phyloP scores from a whole-genome alignment of 2,888 invertebrate genomes.

The Meiosimyza decipiens region DNA sequence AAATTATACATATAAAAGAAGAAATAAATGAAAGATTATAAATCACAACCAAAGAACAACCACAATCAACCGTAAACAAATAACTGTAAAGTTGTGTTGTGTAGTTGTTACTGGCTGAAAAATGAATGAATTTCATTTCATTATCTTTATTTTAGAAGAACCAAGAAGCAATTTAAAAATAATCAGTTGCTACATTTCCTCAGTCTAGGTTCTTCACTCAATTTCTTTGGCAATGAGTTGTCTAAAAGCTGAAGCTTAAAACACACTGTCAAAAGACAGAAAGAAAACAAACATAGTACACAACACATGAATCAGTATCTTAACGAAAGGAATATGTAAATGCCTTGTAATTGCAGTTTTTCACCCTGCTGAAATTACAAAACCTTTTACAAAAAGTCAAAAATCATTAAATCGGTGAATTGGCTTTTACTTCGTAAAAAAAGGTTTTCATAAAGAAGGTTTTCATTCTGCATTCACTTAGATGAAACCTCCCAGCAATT shows the following conservation, averaged over 20 bases:
- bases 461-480: background rate
- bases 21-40: constrained; percentile 27
- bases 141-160: constrained; percentile 29
- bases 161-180: no score
- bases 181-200: no score
- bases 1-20: constrained; percentile 31
- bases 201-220: constrained; percentile 14
- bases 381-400: background rate
- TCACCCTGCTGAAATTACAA: background rate
- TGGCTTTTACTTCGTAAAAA: background rate
- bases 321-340: no score
- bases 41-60: constrained; percentile 14
- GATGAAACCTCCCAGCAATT: background rate
- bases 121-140: constrained; percentile 24
- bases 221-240: constrained; percentile 19
- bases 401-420: no score
- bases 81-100: no score
- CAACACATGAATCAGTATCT: no score
- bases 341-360: no score
- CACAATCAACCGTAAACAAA: background rate
- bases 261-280: background rate
- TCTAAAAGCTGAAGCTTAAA: constrained; percentile 18
- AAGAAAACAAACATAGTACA: no score
- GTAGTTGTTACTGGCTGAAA: no score
- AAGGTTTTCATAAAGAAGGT: constrained; percentile 6